Evolutionary conservation across 2,888 invertebrate species (phyloP), one percentile per base, ranked within the genome.

Genomic region (Drosophila macrospina): DNA sequence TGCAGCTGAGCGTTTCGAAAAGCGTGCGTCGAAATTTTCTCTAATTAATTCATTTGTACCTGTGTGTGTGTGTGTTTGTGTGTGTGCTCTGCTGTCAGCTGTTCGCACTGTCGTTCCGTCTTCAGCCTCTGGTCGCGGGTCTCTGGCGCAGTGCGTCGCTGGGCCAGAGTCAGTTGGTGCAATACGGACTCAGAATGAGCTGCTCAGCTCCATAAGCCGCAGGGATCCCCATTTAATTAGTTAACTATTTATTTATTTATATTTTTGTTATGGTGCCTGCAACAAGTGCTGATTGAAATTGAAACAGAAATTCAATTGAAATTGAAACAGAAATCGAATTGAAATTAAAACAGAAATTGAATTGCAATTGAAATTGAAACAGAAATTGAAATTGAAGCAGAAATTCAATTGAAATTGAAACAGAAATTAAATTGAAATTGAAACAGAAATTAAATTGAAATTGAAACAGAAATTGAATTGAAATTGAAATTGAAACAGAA

Each of bases 111-210:
- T 34, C 34, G 0, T 5, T 13, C 44, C 5, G 28, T 30, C 28
- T 15, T 20, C 20, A 20, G 28, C 28, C 47, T 34, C 6, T 28
- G 13, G 34, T 50, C 5, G 36, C 16, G n/a, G 47, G 76, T 71
- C 55, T 75, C 11, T 24, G 67, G 39, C 74, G 44, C 57, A 54
- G 16, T 71, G 64, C 69, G 63, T 54, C 57, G 64, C 36, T 56
- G 16, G 54, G 37, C 39, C 67, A 56, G 41, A 66, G 42, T 83
- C 86, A 83, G 83, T 83, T 87, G 88, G 63, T 83, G 88, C 86
- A 87, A 77, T 80, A 67, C 88, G 71, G 71, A 80, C 82, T 69
- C 73, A 80, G 87, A 86, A 84, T 57, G 69, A 72, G 75, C 84
- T 86, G 72, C 65, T 67, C 36, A 37, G 57, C 59, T 80, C 61